Evolutionary conservation across 2,113 vertebrate genomes (phyloP).

Genomic region (Pygoscelis adeliae): DNA sequence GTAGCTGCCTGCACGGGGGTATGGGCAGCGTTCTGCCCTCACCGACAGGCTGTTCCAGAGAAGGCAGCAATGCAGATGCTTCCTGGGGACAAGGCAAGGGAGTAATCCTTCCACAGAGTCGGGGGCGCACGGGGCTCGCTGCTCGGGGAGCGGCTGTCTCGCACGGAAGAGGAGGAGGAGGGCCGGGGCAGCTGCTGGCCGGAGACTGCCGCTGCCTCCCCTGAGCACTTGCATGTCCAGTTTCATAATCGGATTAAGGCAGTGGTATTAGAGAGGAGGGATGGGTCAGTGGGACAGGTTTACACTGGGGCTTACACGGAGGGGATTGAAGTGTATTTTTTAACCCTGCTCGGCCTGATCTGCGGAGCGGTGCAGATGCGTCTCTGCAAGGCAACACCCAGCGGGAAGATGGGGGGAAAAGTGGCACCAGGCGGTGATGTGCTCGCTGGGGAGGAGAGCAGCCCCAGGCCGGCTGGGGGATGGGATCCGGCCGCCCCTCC

Average conservation of each 20-base stretch:
- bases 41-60: fast-evolving
- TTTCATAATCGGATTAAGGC: constrained; percentile 72
- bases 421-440: constrained; percentile 18
- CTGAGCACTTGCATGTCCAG: constrained; percentile 67
- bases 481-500: constrained; percentile 49
- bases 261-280: constrained; percentile 65
- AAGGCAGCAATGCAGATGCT: neutral
- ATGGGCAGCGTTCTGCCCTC: neutral
- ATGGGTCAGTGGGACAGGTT: constrained; percentile 72
- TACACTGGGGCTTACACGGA: constrained; percentile 49
- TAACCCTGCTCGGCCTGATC: constrained; percentile 42
- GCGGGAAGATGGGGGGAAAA: neutral
- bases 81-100: fast-evolving
- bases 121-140: neutral
- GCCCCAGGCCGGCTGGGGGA: constrained; percentile 37
- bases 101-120: neutral
- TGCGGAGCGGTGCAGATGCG: neutral
- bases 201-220: constrained; percentile 17
- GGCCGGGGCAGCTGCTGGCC: constrained; percentile 26
- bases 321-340: constrained; percentile 55
- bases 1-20: neutral
- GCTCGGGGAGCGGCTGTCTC: neutral
- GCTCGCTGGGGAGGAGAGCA: neutral
- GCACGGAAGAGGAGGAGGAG: neutral
- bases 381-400: neutral